Percentiles rank a stretch among this genome's conserved stretches.
Evolutionary conservation across 2,113 vertebrate species (phyloP).

Genomic region (Archocentrus centrarchus): DNA sequence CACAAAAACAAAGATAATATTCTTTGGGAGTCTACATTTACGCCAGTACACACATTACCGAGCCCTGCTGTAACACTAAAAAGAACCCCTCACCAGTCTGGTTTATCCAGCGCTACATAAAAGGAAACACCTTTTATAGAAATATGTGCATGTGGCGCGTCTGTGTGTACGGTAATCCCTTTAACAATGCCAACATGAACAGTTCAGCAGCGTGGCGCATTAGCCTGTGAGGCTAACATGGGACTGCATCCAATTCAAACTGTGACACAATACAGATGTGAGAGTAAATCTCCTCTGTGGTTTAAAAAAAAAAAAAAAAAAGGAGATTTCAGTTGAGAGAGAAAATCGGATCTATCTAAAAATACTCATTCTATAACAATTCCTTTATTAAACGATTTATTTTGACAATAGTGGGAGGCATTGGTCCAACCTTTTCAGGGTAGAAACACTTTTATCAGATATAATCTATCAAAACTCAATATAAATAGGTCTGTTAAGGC

Average conservation of each 20-base stretch:
- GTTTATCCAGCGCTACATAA: not conserved
- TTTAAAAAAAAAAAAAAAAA: not conserved
- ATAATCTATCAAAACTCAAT: not conserved
- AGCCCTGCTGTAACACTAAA: not conserved
- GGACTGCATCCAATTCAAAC: constrained; percentile 13
- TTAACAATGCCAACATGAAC: not conserved
- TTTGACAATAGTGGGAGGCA: not conserved
- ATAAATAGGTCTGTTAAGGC: not conserved
- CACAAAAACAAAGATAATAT: not conserved
- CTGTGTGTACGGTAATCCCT: constrained; percentile 20
- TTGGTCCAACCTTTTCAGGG: not conserved
- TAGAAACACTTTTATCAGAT: fast-evolving
- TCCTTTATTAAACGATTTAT: not conserved
- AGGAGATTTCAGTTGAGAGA: not conserved
- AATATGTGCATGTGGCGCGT: not conserved
- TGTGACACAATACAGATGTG: not conserved
- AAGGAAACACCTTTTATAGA: not conserved
- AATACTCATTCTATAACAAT: fast-evolving
- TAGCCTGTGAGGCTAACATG: not conserved
- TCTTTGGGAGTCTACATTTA: not conserved
- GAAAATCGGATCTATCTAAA: not conserved
- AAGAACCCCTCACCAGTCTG: constrained; percentile 30
- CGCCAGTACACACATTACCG: not conserved
- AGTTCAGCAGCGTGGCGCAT: constrained; percentile 16
- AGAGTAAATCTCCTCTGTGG: constrained; percentile 12